A percentile compares a stretch with the other conserved stretches of the same genome.
These are phyloP conservation scores for Pachycephala philippinensis DNA, from an alignment of 2,113 vertebrate genomes.

Conservation along the genomic window DNA sequence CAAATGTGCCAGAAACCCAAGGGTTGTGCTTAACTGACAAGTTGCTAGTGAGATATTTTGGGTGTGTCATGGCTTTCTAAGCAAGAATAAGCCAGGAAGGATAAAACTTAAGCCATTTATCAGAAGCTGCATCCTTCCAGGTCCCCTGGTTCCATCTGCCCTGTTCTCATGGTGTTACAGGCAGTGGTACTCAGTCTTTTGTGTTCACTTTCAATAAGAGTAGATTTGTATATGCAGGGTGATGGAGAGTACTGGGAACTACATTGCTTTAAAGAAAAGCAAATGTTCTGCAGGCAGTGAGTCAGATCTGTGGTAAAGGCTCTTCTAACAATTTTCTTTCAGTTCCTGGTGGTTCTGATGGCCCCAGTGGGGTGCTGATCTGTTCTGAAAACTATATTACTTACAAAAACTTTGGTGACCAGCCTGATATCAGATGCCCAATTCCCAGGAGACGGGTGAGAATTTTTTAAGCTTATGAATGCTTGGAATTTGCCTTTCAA, in stretches of 20 bases:
- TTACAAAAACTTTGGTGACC: conserved; percentile 98
- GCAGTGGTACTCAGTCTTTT: not conserved
- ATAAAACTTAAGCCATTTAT: not conserved
- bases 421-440: conserved; percentile 96
- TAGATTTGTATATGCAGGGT: not conserved
- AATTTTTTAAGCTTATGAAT: not conserved
- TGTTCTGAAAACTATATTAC: conserved; percentile 99
- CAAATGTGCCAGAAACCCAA: not conserved
- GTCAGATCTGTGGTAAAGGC: not conserved
- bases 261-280: not conserved
- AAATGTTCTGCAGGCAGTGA: not conserved
- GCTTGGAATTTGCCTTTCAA: not conserved
- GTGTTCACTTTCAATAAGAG: fast-evolving
- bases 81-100: not conserved
- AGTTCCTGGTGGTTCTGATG: conserved; percentile 98
- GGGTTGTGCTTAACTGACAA: not conserved
- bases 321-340: not conserved
- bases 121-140: not conserved
- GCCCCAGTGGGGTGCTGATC: conserved; percentile 95
- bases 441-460: conserved; percentile 95
- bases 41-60: not conserved
- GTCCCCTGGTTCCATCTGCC: not conserved
- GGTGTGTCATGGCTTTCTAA: not conserved
- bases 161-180: not conserved
- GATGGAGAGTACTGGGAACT: not conserved